Base-by-base conservation (phyloP, 2,888 invertebrate genomes). In the Tryphoninae sp. region DNA sequence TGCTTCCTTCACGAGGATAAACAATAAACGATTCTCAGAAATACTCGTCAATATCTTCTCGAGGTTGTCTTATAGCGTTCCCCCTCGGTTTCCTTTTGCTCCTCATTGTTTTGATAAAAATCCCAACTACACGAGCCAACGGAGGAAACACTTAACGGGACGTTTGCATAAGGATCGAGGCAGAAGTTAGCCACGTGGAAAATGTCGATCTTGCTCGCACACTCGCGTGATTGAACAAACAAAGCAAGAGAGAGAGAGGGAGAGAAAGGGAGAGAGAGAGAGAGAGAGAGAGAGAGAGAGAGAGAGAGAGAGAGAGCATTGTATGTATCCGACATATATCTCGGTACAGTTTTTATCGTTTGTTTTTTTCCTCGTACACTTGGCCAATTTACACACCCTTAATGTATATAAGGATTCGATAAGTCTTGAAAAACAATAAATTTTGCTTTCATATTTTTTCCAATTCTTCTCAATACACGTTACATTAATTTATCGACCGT, bases 151-250 rank as follows among this genome's bases (percentile, higher is more conserved):
- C 81, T 78, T 74, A 74, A 61, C 73, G 49, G 16, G 11, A 13
- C 62, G 68, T 59, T 78, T 64, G 73, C 59, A 58, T 61, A 69
- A 59, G 26, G 73, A 58, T 69, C 61, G 62, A 72, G 23, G 58
- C 65, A 53, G 23, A 55, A 65, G 49, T 65, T 65, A 45, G 80
- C 67, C 76, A 61, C 65, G 76, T 55, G 72, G 67, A 76, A 80
- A 53, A 67, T 72, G 19, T 76, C 75, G 61, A 76, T 76, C 22
- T 65, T 33, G 59, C 59, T 75, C 69, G 53, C 19, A 55, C 19
- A 51, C 40, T 68, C 49, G 61, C 53, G 49, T 40, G 76, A 76
- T 76, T 72, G 71, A 55, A 76, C 76, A 78, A 81, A 74, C 59
- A 74, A 65, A 62, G 42, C 9, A 40, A 62, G 64, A 67, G 55